Conservation (phyloP, 2,113 vertebrate species). For the Rostratula benghalensis region DNA sequence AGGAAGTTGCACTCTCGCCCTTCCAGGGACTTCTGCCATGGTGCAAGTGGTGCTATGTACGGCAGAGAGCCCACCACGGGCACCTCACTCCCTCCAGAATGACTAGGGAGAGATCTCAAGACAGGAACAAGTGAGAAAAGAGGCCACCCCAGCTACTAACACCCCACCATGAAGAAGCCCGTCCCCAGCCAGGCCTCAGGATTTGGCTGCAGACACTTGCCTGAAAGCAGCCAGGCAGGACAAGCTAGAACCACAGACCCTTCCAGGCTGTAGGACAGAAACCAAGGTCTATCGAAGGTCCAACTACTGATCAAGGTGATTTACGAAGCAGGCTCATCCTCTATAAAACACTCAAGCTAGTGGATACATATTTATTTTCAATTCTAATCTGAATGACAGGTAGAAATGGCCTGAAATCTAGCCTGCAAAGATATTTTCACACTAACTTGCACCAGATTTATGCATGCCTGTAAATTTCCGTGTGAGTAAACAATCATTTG, state of each 20-base stretch:
- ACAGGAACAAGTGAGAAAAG: not conserved
- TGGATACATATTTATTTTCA: not conserved
- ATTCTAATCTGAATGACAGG: not conserved
- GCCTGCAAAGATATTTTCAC: not conserved
- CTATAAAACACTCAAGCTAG: not conserved
- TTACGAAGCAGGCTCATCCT: not conserved
- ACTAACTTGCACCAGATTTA: not conserved
- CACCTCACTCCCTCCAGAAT: not conserved
- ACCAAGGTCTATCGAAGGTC: not conserved
- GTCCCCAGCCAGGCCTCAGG: not conserved
- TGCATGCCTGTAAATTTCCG: not conserved
- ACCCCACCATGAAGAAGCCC: fast-evolving
- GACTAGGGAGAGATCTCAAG: fast-evolving
- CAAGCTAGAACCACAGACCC: not conserved
- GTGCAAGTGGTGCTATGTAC: fast-evolving
- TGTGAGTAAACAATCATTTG: not conserved
- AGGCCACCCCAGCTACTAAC: not conserved
- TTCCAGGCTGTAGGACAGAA: not conserved
- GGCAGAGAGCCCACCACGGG: fast-evolving
- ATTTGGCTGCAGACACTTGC: not conserved
- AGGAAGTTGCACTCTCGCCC: not conserved
- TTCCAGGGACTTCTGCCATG: not conserved
- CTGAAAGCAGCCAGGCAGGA: not conserved
- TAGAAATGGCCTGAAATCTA: not conserved
- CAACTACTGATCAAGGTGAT: not conserved